A percentile compares a stretch with the other conserved stretches of the same genome.
Conservation (phyloP, 2,888 invertebrate genomes). For the Cataglyphis altisquamis region DNA sequence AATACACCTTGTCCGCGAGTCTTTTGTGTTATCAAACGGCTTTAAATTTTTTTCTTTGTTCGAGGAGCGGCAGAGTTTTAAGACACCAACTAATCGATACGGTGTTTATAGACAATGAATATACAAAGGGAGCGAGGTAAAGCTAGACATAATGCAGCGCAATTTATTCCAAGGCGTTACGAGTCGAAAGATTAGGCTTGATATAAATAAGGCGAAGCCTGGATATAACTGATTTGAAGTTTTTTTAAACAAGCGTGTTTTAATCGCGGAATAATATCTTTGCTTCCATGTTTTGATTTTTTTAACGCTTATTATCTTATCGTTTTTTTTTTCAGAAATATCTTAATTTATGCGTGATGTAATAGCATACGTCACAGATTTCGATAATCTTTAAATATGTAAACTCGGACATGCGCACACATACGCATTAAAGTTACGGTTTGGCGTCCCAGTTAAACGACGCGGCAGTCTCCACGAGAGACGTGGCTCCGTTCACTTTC, state of each 20-base stretch:
- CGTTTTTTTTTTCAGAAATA: not conserved
- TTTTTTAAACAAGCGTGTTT: not conserved
- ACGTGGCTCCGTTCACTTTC: slow-evolving; percentile 77
- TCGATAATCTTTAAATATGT: slow-evolving; percentile 12
- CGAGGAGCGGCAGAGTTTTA: slow-evolving; percentile 16
- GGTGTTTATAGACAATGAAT: slow-evolving; percentile 46
- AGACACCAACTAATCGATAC: slow-evolving; percentile 44
- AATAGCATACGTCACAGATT: not conserved
- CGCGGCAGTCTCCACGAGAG: slow-evolving; percentile 64
- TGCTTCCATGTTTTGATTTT: not conserved
- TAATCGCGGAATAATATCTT: not conserved
- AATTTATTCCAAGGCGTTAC: slow-evolving; percentile 13
- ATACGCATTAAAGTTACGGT: slow-evolving; percentile 47
- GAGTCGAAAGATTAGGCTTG: not conserved
- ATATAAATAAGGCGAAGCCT: not conserved
- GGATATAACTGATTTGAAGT: slow-evolving; percentile 1
- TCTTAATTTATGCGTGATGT: not conserved
- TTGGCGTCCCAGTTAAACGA: slow-evolving; percentile 75
- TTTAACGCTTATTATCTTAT: not conserved
- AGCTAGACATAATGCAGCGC: not conserved
- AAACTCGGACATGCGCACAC: slow-evolving; percentile 31
- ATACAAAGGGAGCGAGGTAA: slow-evolving; percentile 5
- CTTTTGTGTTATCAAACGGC: slow-evolving; percentile 48
- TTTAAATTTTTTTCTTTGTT: slow-evolving; percentile 24
- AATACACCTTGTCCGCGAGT: slow-evolving; percentile 42